Base-by-base conservation (phyloP, 2,113 vertebrate species). In the Dipodomys ordii region DNA sequence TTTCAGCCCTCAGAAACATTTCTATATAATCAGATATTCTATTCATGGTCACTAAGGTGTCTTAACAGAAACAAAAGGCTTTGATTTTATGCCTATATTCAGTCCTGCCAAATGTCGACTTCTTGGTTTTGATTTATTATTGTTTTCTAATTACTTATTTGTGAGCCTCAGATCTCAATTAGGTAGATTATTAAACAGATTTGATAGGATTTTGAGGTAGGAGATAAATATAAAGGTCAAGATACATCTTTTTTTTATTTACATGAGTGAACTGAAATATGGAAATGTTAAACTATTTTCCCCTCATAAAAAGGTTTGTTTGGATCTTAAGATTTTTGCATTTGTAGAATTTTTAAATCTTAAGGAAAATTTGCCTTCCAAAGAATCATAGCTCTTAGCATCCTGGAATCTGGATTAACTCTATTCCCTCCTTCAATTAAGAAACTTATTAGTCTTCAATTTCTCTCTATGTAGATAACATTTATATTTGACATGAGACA, bases 401-500 rank as follows among this genome's bases (percentile, higher is more conserved):
- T 83, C 44, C 62, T 83, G 30, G 67, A 87, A 97, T 91, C 88
- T 92, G 49, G 77, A 93, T 96, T 91, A 88, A 71, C 60, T 78
- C 32, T 94, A 64, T 28, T 88, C n/a, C 91, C 57, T 78, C 44
- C 46, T 93, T 83, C 35, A 78, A 4, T 95, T 84, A 44, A 88
- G 60, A 82, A 95, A 92, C 86, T 93, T 95, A 96, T 96, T 96
- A 93, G 46, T 90, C 79, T 94, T 90, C 22, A 23, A 79, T 81
- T 88, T 89, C 80, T 96, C 28, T 92, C 73, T 92, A 28, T 95
- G 27, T 80, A 46, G 69, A 95, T 80, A 83, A 68, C 93, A 81
- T 95, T 94, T 86, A 46, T 90, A 76, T 77, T 80, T 96, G 95
- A 90, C 74, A 73, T 0, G 2, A 93, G 74, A 92, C 94, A 95